Conservation (phyloP, 92 coral and sea anemone species). For the Palythoa grandis region DNA sequence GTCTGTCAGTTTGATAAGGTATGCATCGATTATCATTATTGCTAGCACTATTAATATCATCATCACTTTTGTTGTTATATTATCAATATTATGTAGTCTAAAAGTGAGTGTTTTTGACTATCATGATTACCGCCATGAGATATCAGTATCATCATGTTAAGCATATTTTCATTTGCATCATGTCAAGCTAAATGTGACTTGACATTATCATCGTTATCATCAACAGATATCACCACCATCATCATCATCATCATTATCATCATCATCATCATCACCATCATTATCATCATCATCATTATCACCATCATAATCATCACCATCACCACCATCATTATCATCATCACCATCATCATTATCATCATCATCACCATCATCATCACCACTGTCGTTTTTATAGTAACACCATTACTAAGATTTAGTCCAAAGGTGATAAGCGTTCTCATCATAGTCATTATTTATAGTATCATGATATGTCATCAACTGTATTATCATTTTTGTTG, state of each 20-base stretch:
- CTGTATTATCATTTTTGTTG: too few species aligned
- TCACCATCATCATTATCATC: background rate
- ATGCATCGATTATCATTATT: background rate
- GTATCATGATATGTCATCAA: too few species aligned
- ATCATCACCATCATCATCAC: background rate
- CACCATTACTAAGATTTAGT: too few species aligned
- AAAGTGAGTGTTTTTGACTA: too few species aligned
- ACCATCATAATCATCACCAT: background rate
- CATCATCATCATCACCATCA: background rate
- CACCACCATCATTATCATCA: background rate
- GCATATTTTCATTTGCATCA: too few species aligned
- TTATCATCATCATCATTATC: background rate
- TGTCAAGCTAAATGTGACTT: background rate
- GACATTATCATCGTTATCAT: background rate
- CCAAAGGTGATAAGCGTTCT: too few species aligned
- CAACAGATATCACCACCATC: background rate
- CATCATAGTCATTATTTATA: too few species aligned
- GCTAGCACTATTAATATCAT: too few species aligned
- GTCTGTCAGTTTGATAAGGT: constrained; percentile 99
- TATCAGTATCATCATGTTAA: too few species aligned
- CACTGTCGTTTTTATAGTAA: background rate
- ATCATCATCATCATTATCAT: background rate
- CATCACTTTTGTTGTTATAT: too few species aligned
- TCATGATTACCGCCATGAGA: too few species aligned
- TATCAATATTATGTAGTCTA: too few species aligned